Base-by-base conservation (phyloP, 2,113 vertebrate species). In the Ceyx melanurus region DNA sequence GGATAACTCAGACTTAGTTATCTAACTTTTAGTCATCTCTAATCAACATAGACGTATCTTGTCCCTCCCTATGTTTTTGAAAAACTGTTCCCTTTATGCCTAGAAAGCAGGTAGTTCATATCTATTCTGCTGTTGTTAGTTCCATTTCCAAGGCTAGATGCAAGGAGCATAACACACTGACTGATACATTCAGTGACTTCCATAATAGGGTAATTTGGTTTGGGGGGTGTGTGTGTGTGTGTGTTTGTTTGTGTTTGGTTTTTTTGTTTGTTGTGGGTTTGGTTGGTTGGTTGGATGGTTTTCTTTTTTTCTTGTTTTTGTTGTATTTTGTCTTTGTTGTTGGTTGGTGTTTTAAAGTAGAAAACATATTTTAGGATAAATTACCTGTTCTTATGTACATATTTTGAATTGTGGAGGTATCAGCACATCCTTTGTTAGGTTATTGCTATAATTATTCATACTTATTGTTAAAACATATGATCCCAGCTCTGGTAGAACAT, bases 121-220 rank as follows among this genome's bases (percentile, higher is more conserved):
- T 79, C 25, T n/a, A 9, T 13, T 22, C 25, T 46, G n/a, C 13
- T 68, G 19, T 4, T 62, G 28, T 35, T 76, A 18, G 20, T 56
- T 84, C 16, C 17, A 22, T 79, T 89, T 80, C 54, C 76, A 78
- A 72, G 42, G 21, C 6, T 48, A 75, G 48, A 58, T 19, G 37
- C 19, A 64, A 51, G 6, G 15, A 79, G 8, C 4, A 12, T 31
- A 51, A 60, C 10, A 42, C 0, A 0, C 3, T 50, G 13, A 5
- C 78, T 74, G 50, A 51, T 25, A 51, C 25, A 26, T 26, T 86
- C 25, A 26, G 15, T 86, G 56, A 64, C 23, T 58, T 76, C 22
- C 19, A n/a, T 33, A 16, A 67, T 20, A 51, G 40, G n/a, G 7
- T 33, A 8, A 5, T 18, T 37, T 5, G 37, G 37, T 37, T 37